These are phyloP conservation scores for Calameuta pallipes DNA, from an alignment of 2,888 invertebrate species.

Conservation along the genomic window DNA sequence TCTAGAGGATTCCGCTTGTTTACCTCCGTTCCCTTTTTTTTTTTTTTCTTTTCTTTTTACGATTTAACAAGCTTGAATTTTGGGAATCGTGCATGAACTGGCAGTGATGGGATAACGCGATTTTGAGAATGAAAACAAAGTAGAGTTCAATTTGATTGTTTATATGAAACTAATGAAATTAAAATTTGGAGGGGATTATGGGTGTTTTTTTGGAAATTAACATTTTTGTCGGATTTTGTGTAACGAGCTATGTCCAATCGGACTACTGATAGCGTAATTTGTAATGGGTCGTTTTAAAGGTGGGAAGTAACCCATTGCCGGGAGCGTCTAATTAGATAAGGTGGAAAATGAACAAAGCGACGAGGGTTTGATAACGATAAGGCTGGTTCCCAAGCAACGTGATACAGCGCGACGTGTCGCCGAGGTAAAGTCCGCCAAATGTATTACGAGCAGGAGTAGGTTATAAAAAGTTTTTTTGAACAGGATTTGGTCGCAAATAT, in stretches of 20 bases:
- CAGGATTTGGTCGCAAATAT: too few species aligned
- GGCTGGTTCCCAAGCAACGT: not conserved
- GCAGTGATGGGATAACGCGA: not conserved
- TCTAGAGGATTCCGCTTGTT: not conserved
- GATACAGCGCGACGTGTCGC: not conserved
- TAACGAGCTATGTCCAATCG: not conserved
- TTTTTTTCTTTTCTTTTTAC: not conserved
- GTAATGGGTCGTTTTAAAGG: not conserved
- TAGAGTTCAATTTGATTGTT: not conserved
- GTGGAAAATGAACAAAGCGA: not conserved
- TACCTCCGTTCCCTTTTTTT: not conserved
- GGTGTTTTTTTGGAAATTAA: not conserved
- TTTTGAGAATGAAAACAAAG: not conserved
- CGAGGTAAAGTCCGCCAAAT: not conserved
- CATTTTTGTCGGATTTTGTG: not conserved
- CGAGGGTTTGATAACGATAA: not conserved
- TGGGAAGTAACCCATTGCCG: not conserved
- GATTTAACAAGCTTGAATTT: not conserved
- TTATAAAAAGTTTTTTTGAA: not conserved
- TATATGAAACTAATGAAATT: not conserved
- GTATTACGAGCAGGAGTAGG: not conserved
- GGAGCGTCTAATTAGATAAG: conserved; percentile 3
- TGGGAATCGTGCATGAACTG: not conserved
- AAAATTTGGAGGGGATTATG: not conserved
- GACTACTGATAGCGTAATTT: not conserved